Evolutionary conservation across 1,140 invertebrate species (phyloP).

Genomic region (Whitmania pigra): DNA sequence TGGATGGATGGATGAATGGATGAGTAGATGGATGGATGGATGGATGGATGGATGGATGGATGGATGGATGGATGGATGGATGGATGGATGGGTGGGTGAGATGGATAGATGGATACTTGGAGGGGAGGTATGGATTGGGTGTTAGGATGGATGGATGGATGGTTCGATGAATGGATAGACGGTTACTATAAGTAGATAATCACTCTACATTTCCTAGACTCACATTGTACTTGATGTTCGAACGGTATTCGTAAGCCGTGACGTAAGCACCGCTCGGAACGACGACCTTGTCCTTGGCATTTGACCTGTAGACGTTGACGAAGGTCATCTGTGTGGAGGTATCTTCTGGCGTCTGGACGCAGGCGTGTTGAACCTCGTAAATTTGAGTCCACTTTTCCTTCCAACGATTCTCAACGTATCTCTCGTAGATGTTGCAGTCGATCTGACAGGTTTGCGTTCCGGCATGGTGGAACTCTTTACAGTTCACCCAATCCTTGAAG

Average conservation of each 20-base stretch:
- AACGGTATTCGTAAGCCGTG: constrained; percentile 4
- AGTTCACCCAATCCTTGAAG: background rate
- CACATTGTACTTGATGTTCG: background rate
- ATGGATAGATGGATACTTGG: too few species aligned
- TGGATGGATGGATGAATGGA: too few species aligned
- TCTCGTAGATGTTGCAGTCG: background rate
- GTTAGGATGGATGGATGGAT: too few species aligned
- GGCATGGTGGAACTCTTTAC: background rate
- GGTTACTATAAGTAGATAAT: too few species aligned
- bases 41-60: too few species aligned
- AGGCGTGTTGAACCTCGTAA: background rate
- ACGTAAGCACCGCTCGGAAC: constrained; percentile 23
- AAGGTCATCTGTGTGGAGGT: constrained; percentile 27
- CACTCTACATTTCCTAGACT: background rate
- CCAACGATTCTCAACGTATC: background rate
- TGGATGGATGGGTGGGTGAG: too few species aligned
- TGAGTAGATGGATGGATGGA: too few species aligned
- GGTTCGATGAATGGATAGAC: too few species aligned
- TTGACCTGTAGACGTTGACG: constrained; percentile 24
- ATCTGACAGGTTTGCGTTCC: background rate
- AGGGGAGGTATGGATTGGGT: too few species aligned
- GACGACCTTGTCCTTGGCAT: constrained; percentile 20
- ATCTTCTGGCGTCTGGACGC: constrained; percentile 23
- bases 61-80: too few species aligned
- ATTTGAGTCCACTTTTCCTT: background rate